These are phyloP conservation scores for Petrocephalus microphthalmus DNA, from an alignment of 2,113 vertebrate species.

Conservation along the genomic window DNA sequence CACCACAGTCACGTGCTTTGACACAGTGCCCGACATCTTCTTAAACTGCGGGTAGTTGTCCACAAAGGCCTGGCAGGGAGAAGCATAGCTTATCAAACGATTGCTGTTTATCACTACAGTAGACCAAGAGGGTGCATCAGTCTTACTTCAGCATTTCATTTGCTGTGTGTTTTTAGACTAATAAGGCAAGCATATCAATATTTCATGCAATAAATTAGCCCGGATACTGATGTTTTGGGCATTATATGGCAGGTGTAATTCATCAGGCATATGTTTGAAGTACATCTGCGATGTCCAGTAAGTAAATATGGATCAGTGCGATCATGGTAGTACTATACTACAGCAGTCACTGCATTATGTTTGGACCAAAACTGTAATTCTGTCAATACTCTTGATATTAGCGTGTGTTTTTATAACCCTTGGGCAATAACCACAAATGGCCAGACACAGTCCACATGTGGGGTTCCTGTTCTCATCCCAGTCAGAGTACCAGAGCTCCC, in stretches of 20 bases:
- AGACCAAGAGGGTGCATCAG: neutral
- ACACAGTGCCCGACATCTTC: conserved; percentile 95
- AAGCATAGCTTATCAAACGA: neutral
- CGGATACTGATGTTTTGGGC: neutral
- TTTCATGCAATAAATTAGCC: neutral
- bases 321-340: neutral
- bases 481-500: neutral
- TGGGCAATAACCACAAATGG: neutral
- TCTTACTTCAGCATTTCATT: neutral
- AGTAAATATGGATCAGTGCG: neutral
- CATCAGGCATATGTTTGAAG: neutral
- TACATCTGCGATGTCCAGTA: neutral
- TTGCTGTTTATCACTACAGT: neutral
- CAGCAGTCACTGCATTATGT: neutral
- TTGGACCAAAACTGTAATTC: no score
- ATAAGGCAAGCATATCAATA: neutral
- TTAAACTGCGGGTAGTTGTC: conserved; percentile 97
- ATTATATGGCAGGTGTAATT: neutral
- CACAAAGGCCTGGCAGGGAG: conserved; percentile 76
- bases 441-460: neutral
- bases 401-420: neutral
- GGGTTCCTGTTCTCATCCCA: neutral
- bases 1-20: conserved; percentile 93
- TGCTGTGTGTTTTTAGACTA: neutral
- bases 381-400: neutral